Percentiles rank a stretch among this genome's conserved stretches.
These are phyloP conservation scores for Tethya wilhelma DNA, from an alignment of 37 sponge, comb jelly and placozoan species.

Conservation along the genomic window DNA sequence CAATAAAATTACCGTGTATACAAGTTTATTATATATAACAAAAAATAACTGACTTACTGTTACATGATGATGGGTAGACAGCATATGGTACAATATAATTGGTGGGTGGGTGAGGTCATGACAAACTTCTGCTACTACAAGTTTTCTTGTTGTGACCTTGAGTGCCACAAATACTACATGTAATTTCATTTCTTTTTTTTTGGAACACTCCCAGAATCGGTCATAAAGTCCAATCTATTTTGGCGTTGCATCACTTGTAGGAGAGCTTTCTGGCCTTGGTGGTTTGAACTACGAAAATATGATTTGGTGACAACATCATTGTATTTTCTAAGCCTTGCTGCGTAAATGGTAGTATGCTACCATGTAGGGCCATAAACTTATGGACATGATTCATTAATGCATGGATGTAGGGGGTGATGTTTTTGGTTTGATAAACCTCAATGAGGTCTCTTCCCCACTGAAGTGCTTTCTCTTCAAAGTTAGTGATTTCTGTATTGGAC, in stretches of 20 bases:
- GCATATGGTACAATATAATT: too few relatives aligned
- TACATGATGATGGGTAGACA: too few relatives aligned
- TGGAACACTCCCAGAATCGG: not conserved
- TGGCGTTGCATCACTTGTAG: conserved; percentile 14
- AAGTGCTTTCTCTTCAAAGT: not conserved
- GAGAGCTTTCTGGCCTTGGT: conserved; percentile 1
- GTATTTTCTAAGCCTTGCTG: conserved; percentile 14
- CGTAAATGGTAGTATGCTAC: conserved; percentile 3
- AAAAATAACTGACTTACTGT: too few relatives aligned
- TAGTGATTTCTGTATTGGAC: not conserved
- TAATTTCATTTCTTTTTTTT: not conserved
- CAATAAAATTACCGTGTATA: too few relatives aligned
- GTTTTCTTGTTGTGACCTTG: conserved; percentile 6
- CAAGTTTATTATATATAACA: too few relatives aligned
- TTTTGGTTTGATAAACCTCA: not conserved
- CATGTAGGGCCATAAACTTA: conserved; percentile 6
- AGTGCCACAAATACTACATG: conserved; percentile 12
- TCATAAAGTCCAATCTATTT: conserved; percentile 11
- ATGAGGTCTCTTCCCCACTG: not conserved
- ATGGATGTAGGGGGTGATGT: conserved; percentile 20
- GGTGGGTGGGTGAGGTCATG: too few relatives aligned
- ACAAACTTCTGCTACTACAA: too few relatives aligned
- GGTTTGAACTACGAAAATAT: not conserved
- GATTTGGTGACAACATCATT: conserved; percentile 2
- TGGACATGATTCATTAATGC: not conserved